A percentile compares a stretch with the other conserved stretches of the same genome.
These are phyloP conservation scores for Chelmon rostratus DNA, from an alignment of 2,797 vertebrate species.

Conservation along the genomic window DNA sequence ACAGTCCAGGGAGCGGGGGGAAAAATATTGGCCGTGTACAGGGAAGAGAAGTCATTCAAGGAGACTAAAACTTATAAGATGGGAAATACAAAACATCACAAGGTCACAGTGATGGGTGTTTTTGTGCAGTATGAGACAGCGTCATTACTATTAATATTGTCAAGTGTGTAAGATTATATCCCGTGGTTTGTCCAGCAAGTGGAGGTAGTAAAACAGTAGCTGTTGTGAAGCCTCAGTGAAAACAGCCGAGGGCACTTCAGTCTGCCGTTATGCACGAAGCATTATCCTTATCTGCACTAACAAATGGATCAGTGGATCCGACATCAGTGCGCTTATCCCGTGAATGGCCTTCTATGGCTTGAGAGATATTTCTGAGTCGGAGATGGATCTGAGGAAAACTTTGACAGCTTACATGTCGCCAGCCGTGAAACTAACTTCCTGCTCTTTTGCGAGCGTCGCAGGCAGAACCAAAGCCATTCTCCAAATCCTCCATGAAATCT, in stretches of 20 bases:
- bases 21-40: slow-evolving; percentile 61
- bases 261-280: slow-evolving; percentile 51
- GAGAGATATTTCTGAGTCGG: slow-evolving; percentile 66
- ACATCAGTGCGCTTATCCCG: slow-evolving; percentile 71
- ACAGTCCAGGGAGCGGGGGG: slow-evolving; percentile 47
- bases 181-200: slow-evolving; percentile 45
- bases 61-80: slow-evolving; percentile 72
- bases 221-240: slow-evolving; percentile 51
- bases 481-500: slow-evolving; percentile 84
- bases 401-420: slow-evolving; percentile 75
- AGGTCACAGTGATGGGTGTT: slow-evolving; percentile 55
- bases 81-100: slow-evolving; percentile 46
- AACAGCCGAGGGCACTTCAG: slow-evolving; percentile 59
- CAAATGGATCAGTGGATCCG: slow-evolving; percentile 71
- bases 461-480: slow-evolving; percentile 75
- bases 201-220: slow-evolving; percentile 49
- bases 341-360: slow-evolving; percentile 62
- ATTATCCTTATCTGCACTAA: slow-evolving; percentile 65
- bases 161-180: slow-evolving; percentile 40
- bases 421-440: slow-evolving; percentile 76
- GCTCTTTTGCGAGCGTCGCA: slow-evolving; percentile 61
- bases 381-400: slow-evolving; percentile 75
- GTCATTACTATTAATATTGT: slow-evolving; percentile 45
- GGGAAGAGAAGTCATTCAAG: slow-evolving; percentile 76
- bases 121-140: slow-evolving; percentile 24